Evolutionary conservation across 2,888 invertebrate species (phyloP), one percentile per base, ranked within the genome.

Genomic region (Leptinotarsa rubiginosa): DNA sequence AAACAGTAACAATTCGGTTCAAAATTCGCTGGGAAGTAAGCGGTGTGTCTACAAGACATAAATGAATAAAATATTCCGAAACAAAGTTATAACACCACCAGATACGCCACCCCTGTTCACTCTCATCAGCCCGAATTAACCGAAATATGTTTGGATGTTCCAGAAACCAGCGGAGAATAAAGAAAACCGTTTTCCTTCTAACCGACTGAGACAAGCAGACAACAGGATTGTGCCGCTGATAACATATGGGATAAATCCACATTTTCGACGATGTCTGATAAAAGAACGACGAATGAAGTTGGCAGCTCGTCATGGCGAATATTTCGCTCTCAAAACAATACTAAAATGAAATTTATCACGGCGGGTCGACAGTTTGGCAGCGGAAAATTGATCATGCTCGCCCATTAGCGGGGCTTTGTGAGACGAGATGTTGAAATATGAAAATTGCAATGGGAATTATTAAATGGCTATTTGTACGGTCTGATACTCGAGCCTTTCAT

Each of bases 251-350:
- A 81, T 79, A 81, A 81, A 81, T 81, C 81, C 81, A 78, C 81
- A 79, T 79, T 75, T 76, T 77, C 79, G 81, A 77, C 81, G 74
- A 78, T 75, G 79, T 79, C 81, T 80, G 79, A 77, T 81, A 82
- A 82, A 83, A 83, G 83, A 80, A 82, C 79, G 75, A 78, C 80
- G 82, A 81, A 82, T 83, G 82, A 83, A 82, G 82, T 82, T 84
- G 84, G 82, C 84, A 84, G 84, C 78, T 83, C 83, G 85, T 84
- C 84, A 83, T 82, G 83, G 80, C 84, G 81, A 81, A 83, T 83
- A 83, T 84, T 84, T 82, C 84, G 82, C 82, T 83, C 80, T 76
- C 82, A 82, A 82, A 84, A 84, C 83, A 84, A 84, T 83, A 83
- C 82, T 77, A 79, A 81, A 83, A 83, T 82, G 83, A 82, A 84